These are phyloP conservation scores for Amiota communis DNA, from an alignment of 2,888 invertebrate species.

Conservation along the genomic window DNA sequence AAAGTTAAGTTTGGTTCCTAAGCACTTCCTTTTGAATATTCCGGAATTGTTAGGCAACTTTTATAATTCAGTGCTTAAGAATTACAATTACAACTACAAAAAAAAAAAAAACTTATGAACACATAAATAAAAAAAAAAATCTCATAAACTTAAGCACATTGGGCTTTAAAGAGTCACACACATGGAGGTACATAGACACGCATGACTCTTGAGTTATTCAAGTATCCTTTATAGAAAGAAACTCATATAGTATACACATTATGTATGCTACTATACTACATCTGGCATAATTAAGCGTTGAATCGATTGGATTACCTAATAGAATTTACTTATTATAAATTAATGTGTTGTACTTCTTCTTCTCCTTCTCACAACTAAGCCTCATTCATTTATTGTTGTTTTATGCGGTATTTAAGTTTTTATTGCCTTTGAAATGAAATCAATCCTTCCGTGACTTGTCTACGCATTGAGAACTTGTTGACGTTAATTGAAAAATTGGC, in stretches of 20 bases:
- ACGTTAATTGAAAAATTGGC: slow-evolving; percentile 69
- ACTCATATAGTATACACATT: not conserved
- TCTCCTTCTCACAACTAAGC: too few relatives aligned
- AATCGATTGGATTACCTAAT: slow-evolving; percentile 1
- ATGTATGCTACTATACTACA: slow-evolving; percentile 9
- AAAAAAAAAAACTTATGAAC: not conserved
- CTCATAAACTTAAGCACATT: not conserved
- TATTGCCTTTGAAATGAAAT: not conserved
- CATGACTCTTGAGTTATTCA: too few relatives aligned
- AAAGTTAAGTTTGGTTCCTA: too few relatives aligned
- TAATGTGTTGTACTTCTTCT: not conserved
- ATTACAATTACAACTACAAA: not conserved
- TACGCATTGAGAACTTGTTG: slow-evolving; percentile 59
- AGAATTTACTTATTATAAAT: slow-evolving; percentile 17
- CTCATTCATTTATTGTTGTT: not conserved
- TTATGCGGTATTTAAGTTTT: not conserved
- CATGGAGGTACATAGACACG: not conserved
- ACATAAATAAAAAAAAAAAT: not conserved
- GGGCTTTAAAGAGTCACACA: not conserved
- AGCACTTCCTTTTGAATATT: too few relatives aligned
- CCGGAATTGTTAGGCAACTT: too few relatives aligned
- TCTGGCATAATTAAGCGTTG: slow-evolving; percentile 14
- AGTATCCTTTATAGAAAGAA: not conserved
- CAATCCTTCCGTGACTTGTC: slow-evolving; percentile 58
- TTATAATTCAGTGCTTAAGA: too few relatives aligned